Conservation (phyloP, 2,888 invertebrate species). For the Papilio elwesi region DNA sequence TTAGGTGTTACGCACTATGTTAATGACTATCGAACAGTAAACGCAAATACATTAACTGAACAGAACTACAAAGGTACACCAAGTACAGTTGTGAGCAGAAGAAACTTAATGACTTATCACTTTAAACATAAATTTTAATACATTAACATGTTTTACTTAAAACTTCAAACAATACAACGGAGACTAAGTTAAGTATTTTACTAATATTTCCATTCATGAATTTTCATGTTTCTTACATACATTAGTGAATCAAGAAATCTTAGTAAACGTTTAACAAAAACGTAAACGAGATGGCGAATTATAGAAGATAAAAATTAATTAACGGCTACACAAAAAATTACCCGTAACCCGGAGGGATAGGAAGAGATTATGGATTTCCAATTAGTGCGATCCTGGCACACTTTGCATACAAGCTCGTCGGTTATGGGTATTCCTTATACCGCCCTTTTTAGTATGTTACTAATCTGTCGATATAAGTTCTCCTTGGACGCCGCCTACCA, state of each 20-base stretch:
- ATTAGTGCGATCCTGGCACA: too few species aligned
- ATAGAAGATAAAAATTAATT: background rate
- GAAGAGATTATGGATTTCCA: too few species aligned
- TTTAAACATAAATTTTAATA: constrained; percentile 25
- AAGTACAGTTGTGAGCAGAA: constrained; percentile 26
- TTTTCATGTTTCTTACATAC: constrained; percentile 4
- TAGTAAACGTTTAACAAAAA: background rate
- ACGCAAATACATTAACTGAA: constrained; percentile 37
- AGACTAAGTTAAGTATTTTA: constrained; percentile 8
- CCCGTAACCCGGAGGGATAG: too few species aligned
- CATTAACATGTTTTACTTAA: constrained; percentile 17
- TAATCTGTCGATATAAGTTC: too few species aligned
- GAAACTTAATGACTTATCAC: constrained; percentile 7
- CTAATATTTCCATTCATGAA: constrained; percentile 7
- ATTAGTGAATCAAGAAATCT: background rate
- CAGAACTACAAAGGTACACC: constrained; percentile 2
- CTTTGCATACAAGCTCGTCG: too few species aligned
- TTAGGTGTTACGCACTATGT: constrained; percentile 41
- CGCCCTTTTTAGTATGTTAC: too few species aligned
- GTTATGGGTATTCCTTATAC: too few species aligned
- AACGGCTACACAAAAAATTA: background rate
- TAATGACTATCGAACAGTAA: constrained; percentile 41
- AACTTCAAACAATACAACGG: constrained; percentile 7
- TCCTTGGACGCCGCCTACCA: too few species aligned
- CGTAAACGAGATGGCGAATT: background rate